Base-by-base conservation (phyloP, 2,113 vertebrate species). In the Mionectes macconnelli region DNA sequence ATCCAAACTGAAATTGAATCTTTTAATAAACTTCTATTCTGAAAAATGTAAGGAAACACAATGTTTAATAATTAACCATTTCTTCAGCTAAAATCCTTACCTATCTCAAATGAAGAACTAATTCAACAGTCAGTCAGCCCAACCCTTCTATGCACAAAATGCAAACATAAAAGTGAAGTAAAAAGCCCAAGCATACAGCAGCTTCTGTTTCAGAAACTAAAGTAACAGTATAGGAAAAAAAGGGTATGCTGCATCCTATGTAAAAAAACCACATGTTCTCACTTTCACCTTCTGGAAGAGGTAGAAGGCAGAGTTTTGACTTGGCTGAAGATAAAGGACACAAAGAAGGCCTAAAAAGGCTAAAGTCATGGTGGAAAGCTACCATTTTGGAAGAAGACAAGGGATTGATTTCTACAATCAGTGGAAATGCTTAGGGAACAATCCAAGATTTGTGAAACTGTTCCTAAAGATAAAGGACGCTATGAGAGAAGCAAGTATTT, bases 1-100 rank as follows among this genome's bases (percentile, higher is more conserved):
- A 91, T 74, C 59, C 66, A 96, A 97, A 96, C 73, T 39, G 93
- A 95, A 97, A 93, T 59, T 44, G 83, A 96, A 97, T 80, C 20
- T 76, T 96, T 93, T 93, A 93, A 97, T 93, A 95, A 93, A 88
- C 87, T 24, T 11, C 53, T 66, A 49, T 75, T 88, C 83, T 93
- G 63, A 59, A 89, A 93, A 92, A 63, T 86, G 45, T 77, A 94
- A 93, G 14, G 75, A 96, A 97, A 92, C 90, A 72, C 77, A 87
- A 50, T 91, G 55, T 92, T 97, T 69, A 84, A 69, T 87, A 94
- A 87, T 94, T 86, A 84, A 95, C 72, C 20, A 52, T 83, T 95
- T 96, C 68, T 93, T 96, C 94, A 78, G 81, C 84, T 93, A 89
- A 92, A 94, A 94, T 87, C 84, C 47, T 94, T 91, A 95, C 62